A percentile compares a stretch with the other conserved stretches of the same genome.
phyloP scores from a whole-genome alignment of 1,140 invertebrate genomes.

The Colletes latitarsis region DNA sequence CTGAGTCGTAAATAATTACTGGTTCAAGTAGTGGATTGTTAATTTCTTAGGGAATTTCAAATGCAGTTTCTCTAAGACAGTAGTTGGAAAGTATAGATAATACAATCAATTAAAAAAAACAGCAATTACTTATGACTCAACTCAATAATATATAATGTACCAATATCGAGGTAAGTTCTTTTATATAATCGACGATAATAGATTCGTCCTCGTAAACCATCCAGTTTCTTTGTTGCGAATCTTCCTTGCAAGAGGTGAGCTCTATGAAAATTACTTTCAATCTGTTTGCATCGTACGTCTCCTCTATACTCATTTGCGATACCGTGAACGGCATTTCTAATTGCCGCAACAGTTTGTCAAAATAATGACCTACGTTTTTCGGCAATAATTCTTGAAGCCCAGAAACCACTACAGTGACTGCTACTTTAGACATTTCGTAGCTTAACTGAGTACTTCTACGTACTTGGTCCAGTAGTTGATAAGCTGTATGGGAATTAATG shows the following conservation, averaged over 20 bases:
- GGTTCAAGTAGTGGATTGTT: no score
- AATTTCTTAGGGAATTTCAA: no score
- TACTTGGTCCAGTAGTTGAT: slow-evolving; percentile 89
- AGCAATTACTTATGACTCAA: no score
- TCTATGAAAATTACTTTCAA: slow-evolving; percentile 91
- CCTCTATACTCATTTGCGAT: slow-evolving; percentile 83
- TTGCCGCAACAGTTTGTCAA: slow-evolving; percentile 81
- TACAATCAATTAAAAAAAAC: neutral
- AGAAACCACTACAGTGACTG: slow-evolving; percentile 89
- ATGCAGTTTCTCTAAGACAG: no score
- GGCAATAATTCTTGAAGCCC: slow-evolving; percentile 85
- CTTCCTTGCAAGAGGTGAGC: slow-evolving; percentile 93
- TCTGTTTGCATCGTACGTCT: slow-evolving; percentile 89
- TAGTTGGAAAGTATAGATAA: no score
- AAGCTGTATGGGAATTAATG: slow-evolving; percentile 84
- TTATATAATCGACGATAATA: slow-evolving; percentile 91
- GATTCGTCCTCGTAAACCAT: slow-evolving; percentile 95
- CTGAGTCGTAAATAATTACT: no score
- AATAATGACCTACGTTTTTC: slow-evolving; percentile 82
- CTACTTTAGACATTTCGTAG: slow-evolving; percentile 92
- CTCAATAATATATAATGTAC: slow-evolving; percentile 78
- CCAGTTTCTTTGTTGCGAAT: slow-evolving; percentile 96
- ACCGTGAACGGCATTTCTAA: slow-evolving; percentile 83
- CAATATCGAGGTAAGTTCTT: slow-evolving; percentile 92
- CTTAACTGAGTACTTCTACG: slow-evolving; percentile 91